Conservation (phyloP, 2,797 vertebrate species). For the Mormyrus hasselquistii region DNA sequence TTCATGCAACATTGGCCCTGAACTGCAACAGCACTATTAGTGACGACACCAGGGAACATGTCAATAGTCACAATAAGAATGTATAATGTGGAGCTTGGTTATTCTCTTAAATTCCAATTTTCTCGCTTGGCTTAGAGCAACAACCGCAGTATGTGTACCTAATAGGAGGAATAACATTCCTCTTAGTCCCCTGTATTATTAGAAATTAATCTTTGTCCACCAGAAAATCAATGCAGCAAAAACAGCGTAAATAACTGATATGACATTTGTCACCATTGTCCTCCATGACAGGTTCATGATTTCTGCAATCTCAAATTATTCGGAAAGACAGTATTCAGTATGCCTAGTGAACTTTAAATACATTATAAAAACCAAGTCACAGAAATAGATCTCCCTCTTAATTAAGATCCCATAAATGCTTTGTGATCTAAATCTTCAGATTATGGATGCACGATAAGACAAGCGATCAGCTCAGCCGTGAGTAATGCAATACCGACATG, state of each 20-base stretch:
- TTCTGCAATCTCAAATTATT: not conserved
- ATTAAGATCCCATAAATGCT: slow-evolving; percentile 24
- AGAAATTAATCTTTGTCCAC: not conserved
- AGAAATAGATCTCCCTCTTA: slow-evolving; percentile 20
- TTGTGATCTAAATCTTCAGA: slow-evolving; percentile 33
- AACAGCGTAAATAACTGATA: slow-evolving; percentile 10
- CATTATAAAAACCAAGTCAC: not conserved
- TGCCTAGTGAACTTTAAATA: slow-evolving; percentile 15
- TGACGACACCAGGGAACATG: not conserved
- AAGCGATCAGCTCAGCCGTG: slow-evolving; percentile 25
- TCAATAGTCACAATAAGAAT: not conserved
- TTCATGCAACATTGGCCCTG: not conserved
- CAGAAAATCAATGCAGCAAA: not conserved
- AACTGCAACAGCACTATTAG: not conserved
- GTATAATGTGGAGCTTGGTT: not conserved
- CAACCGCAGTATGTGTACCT: not conserved
- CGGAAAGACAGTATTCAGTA: not conserved
- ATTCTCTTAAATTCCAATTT: not conserved
- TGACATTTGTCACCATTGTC: slow-evolving; percentile 13
- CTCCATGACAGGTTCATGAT: not conserved
- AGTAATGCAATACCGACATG: slow-evolving; percentile 38
- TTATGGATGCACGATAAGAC: slow-evolving; percentile 24
- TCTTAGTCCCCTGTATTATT: not conserved
- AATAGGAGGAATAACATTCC: not conserved
- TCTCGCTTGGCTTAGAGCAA: not conserved